Percentiles rank a stretch among this genome's conserved stretches.
phyloP scores from a whole-genome alignment of 2,888 invertebrate species.

The Hemistola chrysoprasaria region DNA sequence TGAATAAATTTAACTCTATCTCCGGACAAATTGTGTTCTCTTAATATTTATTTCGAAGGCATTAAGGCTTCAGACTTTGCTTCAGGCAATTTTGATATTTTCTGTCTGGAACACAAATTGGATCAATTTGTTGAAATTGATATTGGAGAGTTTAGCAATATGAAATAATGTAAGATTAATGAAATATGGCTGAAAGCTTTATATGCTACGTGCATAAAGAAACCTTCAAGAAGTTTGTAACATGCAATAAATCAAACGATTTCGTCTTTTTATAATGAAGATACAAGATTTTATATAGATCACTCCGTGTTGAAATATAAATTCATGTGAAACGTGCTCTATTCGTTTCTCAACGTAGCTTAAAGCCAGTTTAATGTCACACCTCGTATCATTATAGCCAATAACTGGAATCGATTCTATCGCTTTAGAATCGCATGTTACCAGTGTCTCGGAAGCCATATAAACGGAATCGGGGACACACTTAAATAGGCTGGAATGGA shows the following conservation, averaged over 20 bases:
- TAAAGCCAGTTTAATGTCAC: constrained; percentile 5
- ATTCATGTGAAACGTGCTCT: constrained; percentile 3
- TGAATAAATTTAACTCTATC: constrained; percentile 2
- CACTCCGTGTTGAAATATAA: no score
- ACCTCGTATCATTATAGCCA: constrained; percentile 4
- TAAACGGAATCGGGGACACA: constrained; percentile 40
- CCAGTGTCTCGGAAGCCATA: constrained; percentile 58
- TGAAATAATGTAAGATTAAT: no score
- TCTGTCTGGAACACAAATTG: constrained; percentile 1
- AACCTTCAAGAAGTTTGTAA: no score
- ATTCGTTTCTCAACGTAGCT: constrained; percentile 1
- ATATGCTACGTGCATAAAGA: no score
- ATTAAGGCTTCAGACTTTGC: background rate
- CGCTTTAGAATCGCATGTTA: constrained; percentile 30
- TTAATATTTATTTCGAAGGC: no score
- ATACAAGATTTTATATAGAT: no score
- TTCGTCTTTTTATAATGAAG: no score
- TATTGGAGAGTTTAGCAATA: background rate
- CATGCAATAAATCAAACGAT: no score
- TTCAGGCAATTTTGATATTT: background rate
- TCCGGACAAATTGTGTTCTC: background rate
- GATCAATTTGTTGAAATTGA: background rate
- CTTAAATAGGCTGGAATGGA: constrained; percentile 51
- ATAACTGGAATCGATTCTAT: constrained; percentile 21
- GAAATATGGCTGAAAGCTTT: no score